A percentile compares a stretch with the other conserved stretches of the same genome.
Evolutionary conservation across 2,888 invertebrate genomes (phyloP).

Genomic region (Scaptomyza polygonia): DNA sequence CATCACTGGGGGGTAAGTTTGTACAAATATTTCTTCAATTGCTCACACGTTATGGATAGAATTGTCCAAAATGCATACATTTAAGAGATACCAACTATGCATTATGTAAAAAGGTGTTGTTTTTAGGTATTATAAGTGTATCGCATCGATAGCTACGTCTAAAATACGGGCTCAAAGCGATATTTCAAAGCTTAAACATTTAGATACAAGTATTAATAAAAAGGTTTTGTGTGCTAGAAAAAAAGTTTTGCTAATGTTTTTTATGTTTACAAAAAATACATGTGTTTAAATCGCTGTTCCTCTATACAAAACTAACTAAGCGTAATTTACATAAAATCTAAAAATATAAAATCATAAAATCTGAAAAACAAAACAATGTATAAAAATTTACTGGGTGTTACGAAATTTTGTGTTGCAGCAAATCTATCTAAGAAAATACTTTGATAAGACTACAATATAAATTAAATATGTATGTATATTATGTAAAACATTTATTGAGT

Average conservation of each 20-base stretch:
- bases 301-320: slow-evolving; percentile 45
- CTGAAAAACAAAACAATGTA: slow-evolving; percentile 1
- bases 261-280: slow-evolving; percentile 19
- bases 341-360: slow-evolving; percentile 6
- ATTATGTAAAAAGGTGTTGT: neutral
- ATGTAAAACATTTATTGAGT: slow-evolving; percentile 76
- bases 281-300: neutral
- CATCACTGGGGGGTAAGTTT: slow-evolving; percentile 70
- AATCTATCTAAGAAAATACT: slow-evolving; percentile 37
- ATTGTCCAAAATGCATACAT: no score
- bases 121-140: neutral
- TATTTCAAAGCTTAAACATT: slow-evolving; percentile 23
- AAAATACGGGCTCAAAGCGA: slow-evolving; percentile 17
- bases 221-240: slow-evolving; percentile 17
- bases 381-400: slow-evolving; percentile 28
- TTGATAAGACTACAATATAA: slow-evolving; percentile 55
- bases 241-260: slow-evolving; percentile 25
- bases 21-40: neutral
- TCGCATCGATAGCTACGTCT: slow-evolving; percentile 21
- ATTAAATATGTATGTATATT: slow-evolving; percentile 49
- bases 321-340: slow-evolving; percentile 36
- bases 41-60: no score
- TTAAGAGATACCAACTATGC: neutral
- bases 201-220: slow-evolving; percentile 21
- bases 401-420: slow-evolving; percentile 25